A percentile compares a stretch with the other conserved stretches of the same genome.
Conservation (phyloP, 2,888 invertebrate genomes). For the Drosophila subquinaria region DNA sequence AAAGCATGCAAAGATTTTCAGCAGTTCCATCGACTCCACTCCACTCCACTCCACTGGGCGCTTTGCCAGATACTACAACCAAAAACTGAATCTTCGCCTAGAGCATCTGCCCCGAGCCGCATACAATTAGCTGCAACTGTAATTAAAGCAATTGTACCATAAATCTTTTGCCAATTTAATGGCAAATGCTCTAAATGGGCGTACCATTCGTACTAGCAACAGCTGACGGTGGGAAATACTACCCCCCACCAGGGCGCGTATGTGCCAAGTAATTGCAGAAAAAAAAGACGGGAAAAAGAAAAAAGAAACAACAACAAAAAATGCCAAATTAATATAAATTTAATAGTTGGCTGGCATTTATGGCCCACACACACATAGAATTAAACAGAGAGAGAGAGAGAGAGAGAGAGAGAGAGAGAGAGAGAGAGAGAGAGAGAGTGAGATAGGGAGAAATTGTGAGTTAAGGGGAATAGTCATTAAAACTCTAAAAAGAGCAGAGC, state of each 20-base stretch:
- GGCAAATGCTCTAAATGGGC: constrained; percentile 55
- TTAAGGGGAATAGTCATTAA: constrained; percentile 46
- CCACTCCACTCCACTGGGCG: constrained; percentile 28
- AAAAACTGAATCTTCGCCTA: constrained; percentile 28
- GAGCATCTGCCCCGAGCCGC: constrained; percentile 71
- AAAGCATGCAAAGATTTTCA: constrained; percentile 73
- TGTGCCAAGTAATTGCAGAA: constrained; percentile 61
- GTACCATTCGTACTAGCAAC: constrained; percentile 21
- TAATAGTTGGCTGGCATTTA: constrained; percentile 80
- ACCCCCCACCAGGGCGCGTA: constrained; percentile 5
- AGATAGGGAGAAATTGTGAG: too few relatives aligned
- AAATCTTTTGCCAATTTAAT: constrained; percentile 76
- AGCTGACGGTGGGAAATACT: constrained; percentile 1
- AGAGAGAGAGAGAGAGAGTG: neutral
- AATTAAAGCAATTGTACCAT: constrained; percentile 81
- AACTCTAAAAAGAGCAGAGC: neutral
- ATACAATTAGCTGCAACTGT: constrained; percentile 81
- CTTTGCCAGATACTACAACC: constrained; percentile 33
- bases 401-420: too few relatives aligned
- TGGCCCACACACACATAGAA: constrained; percentile 39
- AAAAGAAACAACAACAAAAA: constrained; percentile 47
- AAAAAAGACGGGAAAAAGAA: constrained; percentile 50
- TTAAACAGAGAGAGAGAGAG: neutral
- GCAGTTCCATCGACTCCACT: constrained; percentile 7
- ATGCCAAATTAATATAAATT: constrained; percentile 80